These are phyloP conservation scores for Ursus arctos DNA, from an alignment of 2,113 vertebrate genomes.

Conservation along the genomic window DNA sequence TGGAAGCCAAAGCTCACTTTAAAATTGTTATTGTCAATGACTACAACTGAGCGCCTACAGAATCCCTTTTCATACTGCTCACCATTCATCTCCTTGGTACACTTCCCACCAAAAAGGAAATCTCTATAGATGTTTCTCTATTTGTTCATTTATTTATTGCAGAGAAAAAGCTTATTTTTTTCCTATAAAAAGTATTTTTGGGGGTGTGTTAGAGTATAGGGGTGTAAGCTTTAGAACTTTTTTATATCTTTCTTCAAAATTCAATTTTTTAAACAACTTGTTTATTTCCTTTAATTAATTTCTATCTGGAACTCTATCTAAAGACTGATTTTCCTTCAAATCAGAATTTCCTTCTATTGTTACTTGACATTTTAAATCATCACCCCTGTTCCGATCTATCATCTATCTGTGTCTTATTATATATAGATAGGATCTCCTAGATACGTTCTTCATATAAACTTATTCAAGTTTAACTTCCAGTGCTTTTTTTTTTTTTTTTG, in stretches of 20 bases:
- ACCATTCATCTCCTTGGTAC: accelerated
- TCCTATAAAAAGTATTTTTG: neutral
- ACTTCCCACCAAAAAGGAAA: neutral
- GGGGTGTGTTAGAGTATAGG: neutral
- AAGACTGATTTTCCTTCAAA: neutral
- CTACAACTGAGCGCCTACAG: neutral
- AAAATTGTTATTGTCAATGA: neutral
- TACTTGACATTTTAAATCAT: slow-evolving; percentile 24
- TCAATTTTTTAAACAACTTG: neutral
- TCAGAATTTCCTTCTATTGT: neutral
- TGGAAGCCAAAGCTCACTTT: neutral
- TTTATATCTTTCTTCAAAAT: neutral
- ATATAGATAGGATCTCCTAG: neutral
- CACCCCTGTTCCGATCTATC: neutral
- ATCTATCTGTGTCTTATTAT: neutral
- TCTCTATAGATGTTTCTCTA: neutral
- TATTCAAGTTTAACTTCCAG: neutral
- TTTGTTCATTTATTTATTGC: neutral
- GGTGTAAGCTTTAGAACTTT: neutral
- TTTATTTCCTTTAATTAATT: neutral
- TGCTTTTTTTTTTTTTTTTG: neutral
- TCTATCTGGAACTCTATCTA: neutral
- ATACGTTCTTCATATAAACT: neutral
- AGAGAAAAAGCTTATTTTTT: neutral
- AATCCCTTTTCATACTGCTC: neutral